Conservation (phyloP, 1,140 invertebrate genomes). For the Aethina tumida region DNA sequence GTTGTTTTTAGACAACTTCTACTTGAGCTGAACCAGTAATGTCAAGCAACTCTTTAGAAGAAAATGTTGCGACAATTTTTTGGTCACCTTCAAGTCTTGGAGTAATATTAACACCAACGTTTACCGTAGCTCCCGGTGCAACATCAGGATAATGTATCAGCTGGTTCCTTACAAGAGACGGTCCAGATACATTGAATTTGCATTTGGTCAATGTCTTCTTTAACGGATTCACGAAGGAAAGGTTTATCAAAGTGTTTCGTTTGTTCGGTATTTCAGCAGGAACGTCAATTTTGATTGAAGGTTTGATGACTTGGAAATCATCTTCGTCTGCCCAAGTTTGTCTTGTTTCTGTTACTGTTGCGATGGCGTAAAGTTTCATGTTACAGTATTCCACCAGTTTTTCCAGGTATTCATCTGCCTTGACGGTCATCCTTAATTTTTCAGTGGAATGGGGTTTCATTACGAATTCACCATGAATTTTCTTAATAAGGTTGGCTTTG, state of each 20-base stretch:
- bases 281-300: slow-evolving; percentile 54
- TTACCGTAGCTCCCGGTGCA: slow-evolving; percentile 40
- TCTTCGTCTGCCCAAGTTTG: slow-evolving; percentile 67
- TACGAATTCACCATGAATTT: slow-evolving; percentile 50
- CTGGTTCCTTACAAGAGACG: slow-evolving; percentile 49
- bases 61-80: slow-evolving; percentile 53
- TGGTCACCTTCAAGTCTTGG: slow-evolving; percentile 43
- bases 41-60: slow-evolving; percentile 52
- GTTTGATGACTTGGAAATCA: slow-evolving; percentile 63
- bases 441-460: slow-evolving; percentile 48
- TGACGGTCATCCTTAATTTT: slow-evolving; percentile 47
- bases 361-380: slow-evolving; percentile 62
- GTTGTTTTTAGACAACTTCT: slow-evolving; percentile 20
- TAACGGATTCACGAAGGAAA: slow-evolving; percentile 62
- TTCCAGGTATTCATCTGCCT: slow-evolving; percentile 53
- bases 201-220: slow-evolving; percentile 49
- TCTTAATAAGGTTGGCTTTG: slow-evolving; percentile 56
- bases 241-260: slow-evolving; percentile 40
- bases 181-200: slow-evolving; percentile 56
- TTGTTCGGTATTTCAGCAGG: slow-evolving; percentile 45
- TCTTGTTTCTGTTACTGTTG: slow-evolving; percentile 58
- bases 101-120: slow-evolving; percentile 43
- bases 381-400: slow-evolving; percentile 67
- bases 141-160: slow-evolving; percentile 44
- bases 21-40: slow-evolving; percentile 48